Conservation (phyloP, 23 tunicate genomes). For the Trididemnum nubilum region DNA sequence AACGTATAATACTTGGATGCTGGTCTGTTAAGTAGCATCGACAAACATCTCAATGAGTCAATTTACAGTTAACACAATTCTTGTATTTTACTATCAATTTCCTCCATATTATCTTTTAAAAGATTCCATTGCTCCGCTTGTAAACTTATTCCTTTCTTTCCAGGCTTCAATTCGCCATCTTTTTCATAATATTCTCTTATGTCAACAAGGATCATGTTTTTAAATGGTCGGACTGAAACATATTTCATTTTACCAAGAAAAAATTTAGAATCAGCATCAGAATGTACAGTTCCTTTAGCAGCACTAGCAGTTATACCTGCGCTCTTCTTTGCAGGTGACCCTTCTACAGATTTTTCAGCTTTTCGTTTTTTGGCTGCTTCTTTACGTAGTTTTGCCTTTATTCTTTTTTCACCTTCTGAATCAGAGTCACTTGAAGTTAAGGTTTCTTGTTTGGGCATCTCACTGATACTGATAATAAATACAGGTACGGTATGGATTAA, state of each 20-base stretch:
- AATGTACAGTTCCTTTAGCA: not conserved
- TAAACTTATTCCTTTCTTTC: conserved; percentile 86
- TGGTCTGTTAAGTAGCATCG: no score
- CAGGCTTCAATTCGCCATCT: conserved; percentile 92
- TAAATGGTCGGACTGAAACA: conserved; percentile 73
- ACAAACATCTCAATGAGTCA: no score
- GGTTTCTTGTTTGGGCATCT: conserved; percentile 43
- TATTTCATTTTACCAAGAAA: conserved; percentile 83
- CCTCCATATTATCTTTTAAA: conserved; percentile 55
- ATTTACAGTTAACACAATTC: conserved; percentile 56
- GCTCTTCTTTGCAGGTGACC: conserved; percentile 1
- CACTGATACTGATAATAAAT: no score
- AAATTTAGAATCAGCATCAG: conserved; percentile 48
- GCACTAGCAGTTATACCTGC: conserved; percentile 1
- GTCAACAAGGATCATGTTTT: conserved; percentile 73
- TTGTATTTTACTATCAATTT: conserved; percentile 71
- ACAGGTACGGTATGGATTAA: no score
- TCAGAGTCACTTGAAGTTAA: conserved; percentile 67
- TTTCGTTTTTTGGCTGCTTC: conserved; percentile 49
- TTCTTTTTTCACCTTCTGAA: conserved; percentile 72
- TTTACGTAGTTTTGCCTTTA: conserved; percentile 68
- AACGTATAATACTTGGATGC: no score
- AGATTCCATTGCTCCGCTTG: conserved; percentile 84
- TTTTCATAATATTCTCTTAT: conserved; percentile 91
- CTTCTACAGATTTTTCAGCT: conserved; percentile 5